Conservation (phyloP, 2,888 invertebrate species). For the Disparrhopalites patrizii region DNA sequence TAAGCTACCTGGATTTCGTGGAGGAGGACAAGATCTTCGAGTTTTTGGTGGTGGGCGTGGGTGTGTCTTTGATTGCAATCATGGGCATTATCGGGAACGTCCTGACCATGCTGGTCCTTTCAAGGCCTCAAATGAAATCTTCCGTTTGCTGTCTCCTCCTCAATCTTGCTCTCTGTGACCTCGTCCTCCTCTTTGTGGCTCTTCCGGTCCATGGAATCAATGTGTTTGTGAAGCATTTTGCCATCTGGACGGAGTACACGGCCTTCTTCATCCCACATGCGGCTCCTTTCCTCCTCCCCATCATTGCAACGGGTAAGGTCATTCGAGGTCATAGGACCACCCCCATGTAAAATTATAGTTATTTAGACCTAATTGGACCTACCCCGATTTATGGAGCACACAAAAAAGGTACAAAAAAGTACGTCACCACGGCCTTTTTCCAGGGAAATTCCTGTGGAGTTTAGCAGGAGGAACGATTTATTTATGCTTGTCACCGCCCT, state of each 20-base stretch:
- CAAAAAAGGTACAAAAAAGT: no score
- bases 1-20: neutral
- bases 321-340: no score
- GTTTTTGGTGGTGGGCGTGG: constrained; percentile 30
- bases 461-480: no score
- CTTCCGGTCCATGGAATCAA: constrained; percentile 79
- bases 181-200: constrained; percentile 78
- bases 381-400: no score
- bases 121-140: constrained; percentile 88
- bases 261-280: constrained; percentile 20
- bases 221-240: constrained; percentile 76
- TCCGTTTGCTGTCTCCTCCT: constrained; percentile 91
- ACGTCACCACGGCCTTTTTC: no score
- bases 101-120: constrained; percentile 82
- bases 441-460: no score
- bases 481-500: no score
- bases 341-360: no score
- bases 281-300: constrained; percentile 21
- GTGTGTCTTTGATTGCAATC: constrained; percentile 49
- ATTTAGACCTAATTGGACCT: no score
- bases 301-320: constrained; percentile 25
- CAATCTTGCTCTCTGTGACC: constrained; percentile 88
- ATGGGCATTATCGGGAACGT: constrained; percentile 85
- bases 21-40: constrained; percentile 23
- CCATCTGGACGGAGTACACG: constrained; percentile 49